phyloP scores from a whole-genome alignment of 2,113 vertebrate genomes.

The Megaleporinus macrocephalus region DNA sequence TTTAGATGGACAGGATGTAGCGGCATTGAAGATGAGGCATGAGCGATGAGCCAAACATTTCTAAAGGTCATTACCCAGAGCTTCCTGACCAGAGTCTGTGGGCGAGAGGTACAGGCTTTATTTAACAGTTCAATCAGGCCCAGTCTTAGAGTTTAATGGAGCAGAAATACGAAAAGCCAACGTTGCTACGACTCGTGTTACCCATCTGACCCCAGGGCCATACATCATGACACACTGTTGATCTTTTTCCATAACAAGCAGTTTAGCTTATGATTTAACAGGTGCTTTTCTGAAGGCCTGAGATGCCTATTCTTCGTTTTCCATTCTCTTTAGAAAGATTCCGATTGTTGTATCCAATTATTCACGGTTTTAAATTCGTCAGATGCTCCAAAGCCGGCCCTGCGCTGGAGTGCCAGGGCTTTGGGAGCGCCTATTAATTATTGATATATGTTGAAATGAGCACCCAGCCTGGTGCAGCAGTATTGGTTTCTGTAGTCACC shows the following conservation, averaged over 20 bases:
- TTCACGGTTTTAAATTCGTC: conserved; percentile 5
- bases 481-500: conserved; percentile 42
- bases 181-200: conserved; percentile 40
- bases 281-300: neutral
- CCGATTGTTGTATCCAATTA: neutral
- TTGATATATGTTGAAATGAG: conserved; percentile 38
- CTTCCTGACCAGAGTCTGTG: neutral
- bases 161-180: conserved; percentile 50
- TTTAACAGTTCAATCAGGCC: conserved; percentile 55
- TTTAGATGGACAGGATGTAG: conserved; percentile 22
- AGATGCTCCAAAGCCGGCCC: neutral
- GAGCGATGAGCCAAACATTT: conserved; percentile 35
- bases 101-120: conserved; percentile 45
- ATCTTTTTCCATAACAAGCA: neutral
- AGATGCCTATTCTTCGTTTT: neutral
- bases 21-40: conserved; percentile 17
- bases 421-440: conserved; percentile 37
- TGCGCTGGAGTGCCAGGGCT: neutral
- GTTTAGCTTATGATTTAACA: neutral
- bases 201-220: conserved; percentile 25
- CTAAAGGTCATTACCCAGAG: conserved; percentile 44
- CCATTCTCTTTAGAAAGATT: neutral
- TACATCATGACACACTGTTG: conserved; percentile 35
- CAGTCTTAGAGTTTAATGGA: conserved; percentile 45
- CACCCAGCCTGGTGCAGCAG: neutral